Evolutionary conservation across 2,888 invertebrate species (phyloP).

Genomic region (Onthophagus sagittarius): DNA sequence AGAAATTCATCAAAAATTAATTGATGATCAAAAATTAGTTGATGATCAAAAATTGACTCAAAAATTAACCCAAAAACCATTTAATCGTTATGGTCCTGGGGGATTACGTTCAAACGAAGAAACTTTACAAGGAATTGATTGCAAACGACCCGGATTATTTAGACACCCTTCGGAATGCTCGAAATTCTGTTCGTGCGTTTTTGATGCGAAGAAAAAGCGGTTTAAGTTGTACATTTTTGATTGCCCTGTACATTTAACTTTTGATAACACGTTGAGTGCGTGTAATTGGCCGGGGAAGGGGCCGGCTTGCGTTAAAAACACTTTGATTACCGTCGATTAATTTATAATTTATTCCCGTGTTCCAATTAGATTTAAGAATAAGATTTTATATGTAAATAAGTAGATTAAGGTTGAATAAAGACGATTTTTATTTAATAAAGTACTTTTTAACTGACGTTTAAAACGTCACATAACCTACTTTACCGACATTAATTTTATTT

Average conservation of each 20-base stretch:
- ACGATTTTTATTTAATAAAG: no score
- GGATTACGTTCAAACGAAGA: conserved; percentile 58
- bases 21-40: neutral
- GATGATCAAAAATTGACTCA: neutral
- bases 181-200: conserved; percentile 78
- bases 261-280: conserved; percentile 70
- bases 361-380: no score
- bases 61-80: conserved; percentile 33
- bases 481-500: no score
- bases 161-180: conserved; percentile 75
- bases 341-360: neutral
- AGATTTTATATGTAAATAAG: no score
- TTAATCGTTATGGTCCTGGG: conserved; percentile 61
- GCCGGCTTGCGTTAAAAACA: conserved; percentile 70
- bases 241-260: conserved; percentile 74
- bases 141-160: conserved; percentile 59
- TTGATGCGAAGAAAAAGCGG: conserved; percentile 72
- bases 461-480: no score
- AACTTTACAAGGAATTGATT: conserved; percentile 59
- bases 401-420: no score
- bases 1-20: neutral
- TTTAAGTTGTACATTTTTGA: conserved; percentile 74
- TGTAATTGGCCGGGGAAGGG: conserved; percentile 82
- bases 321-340: conserved; percentile 42
- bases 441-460: no score